Conservation (phyloP, 2,113 vertebrate species). For the Megaceryle maxima region DNA sequence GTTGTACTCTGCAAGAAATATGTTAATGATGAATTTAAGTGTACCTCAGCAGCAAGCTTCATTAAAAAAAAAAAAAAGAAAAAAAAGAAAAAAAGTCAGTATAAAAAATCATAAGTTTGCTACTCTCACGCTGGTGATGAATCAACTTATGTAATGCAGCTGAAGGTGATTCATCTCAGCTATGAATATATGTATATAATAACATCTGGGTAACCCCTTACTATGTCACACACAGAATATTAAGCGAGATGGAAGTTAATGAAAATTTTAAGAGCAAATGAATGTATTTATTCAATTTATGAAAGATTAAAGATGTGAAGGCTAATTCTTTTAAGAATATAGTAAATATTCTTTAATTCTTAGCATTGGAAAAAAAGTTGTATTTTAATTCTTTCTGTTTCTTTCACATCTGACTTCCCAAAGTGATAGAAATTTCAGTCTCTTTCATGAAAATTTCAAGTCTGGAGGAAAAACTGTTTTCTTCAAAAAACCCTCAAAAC, state of each 20-base stretch:
- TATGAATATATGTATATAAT: neutral
- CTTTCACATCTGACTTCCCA: neutral
- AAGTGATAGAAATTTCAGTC: neutral
- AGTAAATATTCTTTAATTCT: neutral
- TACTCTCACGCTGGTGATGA: neutral
- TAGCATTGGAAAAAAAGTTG: accelerated
- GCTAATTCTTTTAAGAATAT: neutral
- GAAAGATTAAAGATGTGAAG: neutral
- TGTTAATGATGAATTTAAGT: neutral
- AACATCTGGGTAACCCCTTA: neutral
- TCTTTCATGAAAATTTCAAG: neutral
- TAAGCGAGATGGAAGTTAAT: neutral
- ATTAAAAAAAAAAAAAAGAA: neutral
- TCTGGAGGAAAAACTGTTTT: neutral
- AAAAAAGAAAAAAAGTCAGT: neutral
- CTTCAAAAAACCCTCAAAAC: neutral
- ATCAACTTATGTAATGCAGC: neutral
- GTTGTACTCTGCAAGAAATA: neutral
- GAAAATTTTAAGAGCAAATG: neutral
- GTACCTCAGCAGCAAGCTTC: neutral
- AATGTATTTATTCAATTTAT: neutral
- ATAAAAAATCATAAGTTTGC: neutral
- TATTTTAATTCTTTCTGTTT: neutral
- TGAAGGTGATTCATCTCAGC: neutral
- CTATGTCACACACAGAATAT: neutral